Evolutionary conservation across 2,797 vertebrate species (phyloP), one percentile per base, ranked within the genome.

Genomic region (Typhlichthys eigenmanni): DNA sequence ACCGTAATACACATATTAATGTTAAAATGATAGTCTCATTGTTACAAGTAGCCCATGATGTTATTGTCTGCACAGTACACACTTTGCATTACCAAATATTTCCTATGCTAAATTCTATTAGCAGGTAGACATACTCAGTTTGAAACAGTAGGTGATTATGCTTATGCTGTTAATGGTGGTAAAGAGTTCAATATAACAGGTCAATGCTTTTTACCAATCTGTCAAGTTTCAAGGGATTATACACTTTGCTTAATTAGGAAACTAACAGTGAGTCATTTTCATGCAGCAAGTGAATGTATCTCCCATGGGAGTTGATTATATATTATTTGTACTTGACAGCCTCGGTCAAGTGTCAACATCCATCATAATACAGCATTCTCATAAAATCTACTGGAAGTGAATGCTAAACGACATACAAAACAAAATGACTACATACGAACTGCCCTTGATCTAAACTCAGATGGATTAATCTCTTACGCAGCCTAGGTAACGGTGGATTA

Each of bases 401-500:
- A 50, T 61, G 66, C 7, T 1, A n/a, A 53, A 19, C 71, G 4
- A 48, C 14, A 2, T 13, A 60, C 48, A 67, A 64, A 71, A 56
- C 53, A 46, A 68, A 69, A 52, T 58, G 55, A 62, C 49, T 62
- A 55, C 58, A 58, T 54, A 68, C 72, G 75, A 73, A 74, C 62
- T 60, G 62, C 49, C 32, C 54, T 78, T 84, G 69, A 71, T 80
- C 68, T 73, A 65, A 80, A 81, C 69, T 80, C 71, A 79, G 24
- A 60, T 13, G 71, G 78, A 83, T 80, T 76, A 71, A 75, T 86
- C 86, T 84, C 80, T 87, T 86, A 88, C 88, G 81, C 64, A 80
- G 78, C 68, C 74, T 66, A 66, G 87, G 87, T 83, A 88, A 86
- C 79, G 86, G 83, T 88, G 85, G 82, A 85, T 86, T 87, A 82